Percentiles rank a stretch among this genome's conserved stretches.
Conservation (phyloP, 2,113 vertebrate genomes). For the Heterochromis multidens region DNA sequence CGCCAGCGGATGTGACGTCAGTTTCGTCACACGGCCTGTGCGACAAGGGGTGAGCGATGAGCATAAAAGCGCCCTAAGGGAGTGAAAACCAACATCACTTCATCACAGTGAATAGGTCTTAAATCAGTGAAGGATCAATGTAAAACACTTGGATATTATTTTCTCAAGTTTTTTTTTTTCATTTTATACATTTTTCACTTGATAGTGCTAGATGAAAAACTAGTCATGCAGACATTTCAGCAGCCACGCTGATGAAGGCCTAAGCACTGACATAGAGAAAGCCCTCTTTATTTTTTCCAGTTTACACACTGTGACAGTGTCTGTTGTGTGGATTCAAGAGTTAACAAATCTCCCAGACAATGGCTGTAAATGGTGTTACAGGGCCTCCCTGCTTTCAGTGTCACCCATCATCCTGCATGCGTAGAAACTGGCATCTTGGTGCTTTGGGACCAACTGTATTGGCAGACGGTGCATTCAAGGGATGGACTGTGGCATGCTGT, state of each 20-base stretch:
- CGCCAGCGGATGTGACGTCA: too few species aligned
- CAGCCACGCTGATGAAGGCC: not conserved
- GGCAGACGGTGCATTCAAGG: conserved; percentile 41
- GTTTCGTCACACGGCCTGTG: too few species aligned
- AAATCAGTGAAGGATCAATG: not conserved
- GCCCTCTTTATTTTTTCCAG: not conserved
- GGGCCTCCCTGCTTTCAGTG: conserved; percentile 35
- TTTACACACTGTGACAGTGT: not conserved
- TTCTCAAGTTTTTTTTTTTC: not conserved
- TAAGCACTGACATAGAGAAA: not conserved
- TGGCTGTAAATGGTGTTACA: conserved; percentile 26
- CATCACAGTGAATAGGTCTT: not conserved
- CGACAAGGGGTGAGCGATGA: too few species aligned
- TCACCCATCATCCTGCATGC: conserved; percentile 38
- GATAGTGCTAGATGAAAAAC: not conserved
- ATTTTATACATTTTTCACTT: not conserved
- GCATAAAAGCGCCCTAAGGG: too few species aligned
- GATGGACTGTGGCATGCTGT: conserved; percentile 17
- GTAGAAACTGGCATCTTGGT: conserved; percentile 42
- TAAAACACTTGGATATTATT: not conserved
- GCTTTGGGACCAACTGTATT: conserved; percentile 40
- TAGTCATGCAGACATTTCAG: not conserved
- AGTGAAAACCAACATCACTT: not conserved
- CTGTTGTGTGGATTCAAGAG: not conserved
- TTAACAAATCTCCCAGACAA: conserved; percentile 45